phyloP scores from a whole-genome alignment of 2,888 invertebrate species.

The Alloplasta piceator region DNA sequence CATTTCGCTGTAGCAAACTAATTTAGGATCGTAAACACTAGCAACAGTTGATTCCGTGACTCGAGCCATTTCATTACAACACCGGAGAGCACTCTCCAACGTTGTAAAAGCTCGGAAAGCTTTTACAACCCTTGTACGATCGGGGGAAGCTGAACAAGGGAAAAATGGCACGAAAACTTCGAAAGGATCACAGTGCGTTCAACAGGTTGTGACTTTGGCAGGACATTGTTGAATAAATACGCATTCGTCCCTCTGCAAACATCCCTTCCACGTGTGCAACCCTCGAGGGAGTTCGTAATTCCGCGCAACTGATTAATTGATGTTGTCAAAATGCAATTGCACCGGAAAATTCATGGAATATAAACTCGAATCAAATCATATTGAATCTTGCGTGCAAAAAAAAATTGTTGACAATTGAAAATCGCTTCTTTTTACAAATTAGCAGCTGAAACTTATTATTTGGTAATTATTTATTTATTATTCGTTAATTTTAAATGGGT shows the following conservation, averaged over 20 bases:
- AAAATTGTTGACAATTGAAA: too few species aligned
- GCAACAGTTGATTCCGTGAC: conserved; percentile 22
- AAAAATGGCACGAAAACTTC: background rate
- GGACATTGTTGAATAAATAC: background rate
- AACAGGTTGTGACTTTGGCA: conserved; percentile 57
- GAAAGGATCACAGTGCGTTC: conserved; percentile 39
- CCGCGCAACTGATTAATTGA: conserved; percentile 50
- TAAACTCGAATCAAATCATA: conserved; percentile 14
- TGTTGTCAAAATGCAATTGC: conserved; percentile 57
- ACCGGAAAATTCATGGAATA: conserved; percentile 10
- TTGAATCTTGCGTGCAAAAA: too few species aligned
- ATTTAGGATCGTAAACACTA: conserved; percentile 40
- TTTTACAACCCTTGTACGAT: background rate
- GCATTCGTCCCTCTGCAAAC: too few species aligned
- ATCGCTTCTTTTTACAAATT: too few species aligned
- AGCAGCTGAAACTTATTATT: too few species aligned
- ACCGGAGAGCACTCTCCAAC: background rate
- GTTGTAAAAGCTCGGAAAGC: background rate
- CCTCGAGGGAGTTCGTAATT: background rate
- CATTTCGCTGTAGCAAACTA: background rate
- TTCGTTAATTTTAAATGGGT: too few species aligned
- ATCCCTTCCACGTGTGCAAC: too few species aligned
- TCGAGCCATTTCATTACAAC: background rate
- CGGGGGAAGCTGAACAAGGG: background rate
- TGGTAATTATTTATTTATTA: too few species aligned